Base-by-base conservation (phyloP, 2,113 vertebrate species). In the Camelus dromedarius region DNA sequence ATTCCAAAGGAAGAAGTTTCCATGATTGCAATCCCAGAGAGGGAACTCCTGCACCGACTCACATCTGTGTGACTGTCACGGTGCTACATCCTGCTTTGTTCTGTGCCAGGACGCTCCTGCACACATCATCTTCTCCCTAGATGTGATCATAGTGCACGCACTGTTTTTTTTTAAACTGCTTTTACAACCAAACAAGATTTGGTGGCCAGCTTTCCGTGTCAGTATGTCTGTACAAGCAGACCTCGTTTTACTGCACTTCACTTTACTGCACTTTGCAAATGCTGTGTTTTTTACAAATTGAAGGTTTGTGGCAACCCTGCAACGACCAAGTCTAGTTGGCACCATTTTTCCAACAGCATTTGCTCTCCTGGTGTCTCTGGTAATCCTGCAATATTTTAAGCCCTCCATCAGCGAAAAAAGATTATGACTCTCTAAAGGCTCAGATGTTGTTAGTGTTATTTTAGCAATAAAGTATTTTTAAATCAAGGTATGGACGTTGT, bases 51-150 rank as follows among this genome's bases (percentile, higher is more conserved):
- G 2, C 4, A 10, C 0, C 48, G 4, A 8, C 28, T 62, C 3
- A 48, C 2, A 1, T 6, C 2, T 2, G 19, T 1, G 46, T 30
- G 13, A 22, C 22, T 10, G 1, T 28, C 18, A 2, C 6, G n/a
- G 5, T 1, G 2, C 14, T 0, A 1, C 14, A n/a, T 75, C 38
- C 22, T n/a, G 5, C 62, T 58, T 76, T 28, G 35, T 48, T 66
- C 38, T 46, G 0, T 28, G 5, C 19, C 38, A 0, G 52, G 56
- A 32, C 26, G 54, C 20, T 48, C n/a, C 20, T 8, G 12, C 6
- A 8, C 28, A 0, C 12, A 0, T 62, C 8, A 20, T 35, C 72
- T 48, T 72, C 46, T 52, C n/a, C 32, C 35, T 24, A 58, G 35
- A 89, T 46, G 22, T 35, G 2, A 15, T 3, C 66, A 13, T 32